Base-by-base conservation (phyloP, 2,888 invertebrate genomes). In the Mamestra brassicae region DNA sequence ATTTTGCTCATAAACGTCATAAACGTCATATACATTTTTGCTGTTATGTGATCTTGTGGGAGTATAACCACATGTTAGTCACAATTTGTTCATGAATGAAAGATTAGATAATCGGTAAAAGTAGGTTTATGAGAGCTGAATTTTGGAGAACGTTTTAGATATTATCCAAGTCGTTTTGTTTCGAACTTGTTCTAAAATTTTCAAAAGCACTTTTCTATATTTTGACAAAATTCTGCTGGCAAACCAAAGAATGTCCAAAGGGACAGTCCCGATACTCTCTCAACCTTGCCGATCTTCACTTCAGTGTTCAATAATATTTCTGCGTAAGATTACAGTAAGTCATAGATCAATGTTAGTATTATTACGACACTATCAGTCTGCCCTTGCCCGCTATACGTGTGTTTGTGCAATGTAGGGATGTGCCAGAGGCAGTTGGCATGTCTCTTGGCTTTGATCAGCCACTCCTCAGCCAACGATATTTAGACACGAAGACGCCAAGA, bases 371-470 rank as follows among this genome's bases (percentile, higher is more conserved):
- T 82, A 83, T 82, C 87, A 83, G 78, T 82, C 80, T 92, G 94
- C 92, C 94, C 94, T 93, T 94, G 94, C 85, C 83, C 88, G 84
- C 77, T 89, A 88, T 89, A 89, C 88, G 87, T 69, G 87, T 88
- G 87, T 92, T 92, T 92, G 90, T 90, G 93, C 91, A 92, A 93
- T 89, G 85, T 87, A 91, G 90, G 91, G 92, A 86, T 89, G 92
- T 94, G 95, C 94, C 95, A 95, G 93, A 86, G 90, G 90, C 89
- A 89, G 84, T 94, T 95, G 95, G 95, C 95, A 93, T 89, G 84
- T 82, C 78, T 85, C 70, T 94, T 95, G 95, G 95, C 94, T 89
- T 85, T 86, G 86, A 83, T 84, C 86, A 78, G 83, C 83, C 65
- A 80, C 84, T 83, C 85, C 86, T 87, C 86, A 89, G 95, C 95